Evolutionary conservation across 2,888 invertebrate species (phyloP), one percentile per base, ranked within the genome.

Genomic region (Euclidia mi): DNA sequence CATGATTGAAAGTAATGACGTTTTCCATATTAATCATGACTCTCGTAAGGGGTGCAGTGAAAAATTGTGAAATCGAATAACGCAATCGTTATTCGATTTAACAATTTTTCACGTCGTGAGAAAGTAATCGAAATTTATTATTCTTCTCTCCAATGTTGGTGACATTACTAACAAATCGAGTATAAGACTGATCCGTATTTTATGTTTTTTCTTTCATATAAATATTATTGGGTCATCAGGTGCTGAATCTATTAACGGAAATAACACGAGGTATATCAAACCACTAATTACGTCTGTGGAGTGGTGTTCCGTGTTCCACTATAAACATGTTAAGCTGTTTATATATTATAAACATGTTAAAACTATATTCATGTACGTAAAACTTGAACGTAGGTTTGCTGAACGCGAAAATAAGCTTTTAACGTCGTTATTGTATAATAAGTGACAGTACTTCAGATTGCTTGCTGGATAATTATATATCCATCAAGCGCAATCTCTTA

Each of bases 91-190:
- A n/a, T n/a, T n/a, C n/a, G n/a, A n/a, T n/a, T n/a, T n/a, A n/a
- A n/a, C n/a, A n/a, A n/a, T n/a, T n/a, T n/a, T 79, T 82, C 86
- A 85, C 90, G 88, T 91, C 91, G 91, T 89, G 91, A 89, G 88
- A 91, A 90, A 85, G 90, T 92, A 92, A 93, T 92, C 91, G 90
- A 91, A 91, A 91, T 92, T 88, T 91, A 91, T 91, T 91, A 91
- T 93, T 88, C 88, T 85, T 82, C 86, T 88, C 87, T 88, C 85
- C 87, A 82, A 87, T 85, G 83, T 80, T 81, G 81, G 76, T 78
- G 87, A 87, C 82, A 81, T 85, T 87, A 82, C 78, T 85, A 72
- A 81, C 81, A 84, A 85, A 84, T 82, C 83, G 86, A 84, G 87
- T 87, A 81, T 82, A 71, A 81, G 75, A 82, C 80, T 64, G 55